These are phyloP conservation scores for Pseudorectes ferrugineus DNA, from an alignment of 2,113 vertebrate genomes.

Conservation along the genomic window DNA sequence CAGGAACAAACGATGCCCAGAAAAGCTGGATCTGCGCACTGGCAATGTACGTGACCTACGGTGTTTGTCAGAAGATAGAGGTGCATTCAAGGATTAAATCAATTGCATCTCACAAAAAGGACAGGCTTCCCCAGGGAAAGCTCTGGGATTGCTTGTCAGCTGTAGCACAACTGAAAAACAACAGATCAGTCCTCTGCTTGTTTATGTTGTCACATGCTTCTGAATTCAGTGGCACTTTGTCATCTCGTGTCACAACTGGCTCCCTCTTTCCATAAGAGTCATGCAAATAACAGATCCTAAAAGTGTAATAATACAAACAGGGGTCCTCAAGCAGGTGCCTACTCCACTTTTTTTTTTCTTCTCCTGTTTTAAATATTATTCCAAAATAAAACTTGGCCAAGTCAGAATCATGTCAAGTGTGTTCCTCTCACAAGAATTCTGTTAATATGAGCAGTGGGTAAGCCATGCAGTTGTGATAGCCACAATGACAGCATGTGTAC, in stretches of 20 bases:
- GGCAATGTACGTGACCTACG: fast-evolving
- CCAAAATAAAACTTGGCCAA: background rate
- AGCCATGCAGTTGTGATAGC: background rate
- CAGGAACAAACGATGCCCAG: background rate
- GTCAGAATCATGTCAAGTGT: fast-evolving
- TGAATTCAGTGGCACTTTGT: constrained; percentile 1
- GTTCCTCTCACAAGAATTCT: background rate
- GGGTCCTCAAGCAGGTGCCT: background rate
- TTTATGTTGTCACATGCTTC: background rate
- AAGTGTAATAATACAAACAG: background rate
- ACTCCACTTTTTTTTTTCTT: background rate
- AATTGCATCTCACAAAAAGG: background rate
- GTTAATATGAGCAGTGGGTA: background rate
- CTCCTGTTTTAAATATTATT: background rate
- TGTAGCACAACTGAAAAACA: background rate
- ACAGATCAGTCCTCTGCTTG: background rate
- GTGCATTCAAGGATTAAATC: constrained; percentile 6
- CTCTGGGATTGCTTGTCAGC: background rate
- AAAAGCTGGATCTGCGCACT: background rate
- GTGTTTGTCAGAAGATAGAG: background rate
- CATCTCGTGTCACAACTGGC: background rate
- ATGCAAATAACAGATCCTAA: background rate
- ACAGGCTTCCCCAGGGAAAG: background rate
- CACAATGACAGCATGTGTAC: background rate
- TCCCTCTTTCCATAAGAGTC: background rate